Evolutionary conservation across 2,888 invertebrate genomes (phyloP), one percentile per base, ranked within the genome.

Genomic region (Papilio demoleus): DNA sequence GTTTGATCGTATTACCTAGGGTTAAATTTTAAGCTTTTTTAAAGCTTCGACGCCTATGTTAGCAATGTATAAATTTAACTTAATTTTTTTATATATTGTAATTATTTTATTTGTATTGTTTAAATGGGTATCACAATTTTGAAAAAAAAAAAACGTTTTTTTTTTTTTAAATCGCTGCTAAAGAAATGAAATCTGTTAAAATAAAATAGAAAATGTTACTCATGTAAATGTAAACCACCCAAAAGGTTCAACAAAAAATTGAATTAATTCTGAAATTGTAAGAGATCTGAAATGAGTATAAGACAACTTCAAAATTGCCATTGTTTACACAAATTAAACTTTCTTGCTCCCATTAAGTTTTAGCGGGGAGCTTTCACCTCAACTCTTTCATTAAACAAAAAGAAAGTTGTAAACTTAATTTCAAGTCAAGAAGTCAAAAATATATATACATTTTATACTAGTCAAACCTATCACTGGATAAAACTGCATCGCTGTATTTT

Each of bases 251-350:
- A 82, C 80, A 84, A 84, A 84, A 85, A 87, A 86, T 85, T 79
- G 83, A 87, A 88, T 88, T 86, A 88, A 87, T 85, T 85, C 81
- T n/a, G 74, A 76, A 84, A 87, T 88, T 86, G 83, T 81, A 83
- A 83, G 81, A 82, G 83, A 86, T 88, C 79, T 81, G 82, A 84
- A 85, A 84, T 82, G 79, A 78, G 81, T 82, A 84, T 85, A 79
- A 79, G 76, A 74, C 73, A 86, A 88, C 83, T 87, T 87, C 81
- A 81, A 83, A 86, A 86, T 86, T 85, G 83, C 83, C 82, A 86
- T 87, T 88, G 86, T 87, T 82, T 85, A 84, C 77, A 77, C 80
- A 81, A 85, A 84, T 87, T 83, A 81, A 87, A 87, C 83, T 87
- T 73, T 72, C 73, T 74, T 72, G 67, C 71, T 74, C 64, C 70